Conservation (phyloP, 2,888 invertebrate genomes). For the Agonopterix heracliana region DNA sequence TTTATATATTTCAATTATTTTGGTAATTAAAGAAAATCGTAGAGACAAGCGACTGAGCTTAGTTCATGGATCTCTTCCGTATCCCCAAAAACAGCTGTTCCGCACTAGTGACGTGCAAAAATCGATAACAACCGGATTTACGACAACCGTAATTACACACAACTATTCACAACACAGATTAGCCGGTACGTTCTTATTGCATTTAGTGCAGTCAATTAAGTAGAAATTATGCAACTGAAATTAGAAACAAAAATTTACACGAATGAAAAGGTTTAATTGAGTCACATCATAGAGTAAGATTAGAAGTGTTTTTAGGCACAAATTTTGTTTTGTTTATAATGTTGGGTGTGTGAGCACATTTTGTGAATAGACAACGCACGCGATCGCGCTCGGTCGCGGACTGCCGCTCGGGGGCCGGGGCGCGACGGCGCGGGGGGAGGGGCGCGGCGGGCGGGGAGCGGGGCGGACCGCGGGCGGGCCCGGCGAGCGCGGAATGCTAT, state of each 20-base stretch:
- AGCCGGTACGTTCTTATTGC: conserved; percentile 41
- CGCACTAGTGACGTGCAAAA: conserved; percentile 46
- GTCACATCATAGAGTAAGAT: conserved; percentile 18
- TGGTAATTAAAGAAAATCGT: background rate
- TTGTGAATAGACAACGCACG: conserved; percentile 33
- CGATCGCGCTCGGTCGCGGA: conserved; percentile 50
- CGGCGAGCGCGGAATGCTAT: conserved; percentile 69
- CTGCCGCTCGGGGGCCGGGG: conserved; percentile 27
- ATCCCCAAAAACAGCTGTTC: conserved; percentile 66
- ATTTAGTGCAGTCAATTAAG: conserved; percentile 23
- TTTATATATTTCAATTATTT: background rate
- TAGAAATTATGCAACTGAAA: conserved; percentile 11
- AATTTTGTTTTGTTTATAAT: conserved; percentile 42
- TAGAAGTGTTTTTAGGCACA: conserved; percentile 12
- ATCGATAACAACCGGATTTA: conserved; percentile 57
- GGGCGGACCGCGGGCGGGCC: conserved; percentile 26
- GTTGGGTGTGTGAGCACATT: conserved; percentile 34
- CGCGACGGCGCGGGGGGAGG: conserved; percentile 10
- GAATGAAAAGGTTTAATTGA: background rate
- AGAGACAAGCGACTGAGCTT: background rate
- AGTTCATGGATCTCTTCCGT: conserved; percentile 32
- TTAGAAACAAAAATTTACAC: conserved; percentile 11
- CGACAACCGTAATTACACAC: conserved; percentile 42
- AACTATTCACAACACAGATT: conserved; percentile 49
- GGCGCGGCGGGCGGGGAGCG: conserved; percentile 20